A percentile compares a stretch with the other conserved stretches of the same genome.
Evolutionary conservation across 2,797 vertebrate genomes (phyloP).

Genomic region (Peromyscus eremicus): DNA sequence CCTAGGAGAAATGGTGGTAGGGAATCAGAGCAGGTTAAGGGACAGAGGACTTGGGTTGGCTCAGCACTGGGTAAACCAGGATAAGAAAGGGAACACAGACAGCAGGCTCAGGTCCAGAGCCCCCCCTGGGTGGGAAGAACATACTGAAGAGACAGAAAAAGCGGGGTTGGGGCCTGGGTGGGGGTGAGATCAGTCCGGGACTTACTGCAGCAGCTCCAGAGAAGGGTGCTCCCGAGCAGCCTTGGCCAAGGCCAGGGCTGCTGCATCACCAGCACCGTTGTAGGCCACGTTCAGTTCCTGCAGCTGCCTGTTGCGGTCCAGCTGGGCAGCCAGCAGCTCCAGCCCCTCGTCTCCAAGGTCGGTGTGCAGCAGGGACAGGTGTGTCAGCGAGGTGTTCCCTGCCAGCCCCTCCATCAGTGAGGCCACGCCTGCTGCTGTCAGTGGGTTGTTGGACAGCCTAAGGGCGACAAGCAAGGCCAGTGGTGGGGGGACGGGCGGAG

Average conservation of each 20-base stretch:
- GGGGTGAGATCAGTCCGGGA: slow-evolving; percentile 19
- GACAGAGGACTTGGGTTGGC: neutral
- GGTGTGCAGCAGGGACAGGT: slow-evolving; percentile 95
- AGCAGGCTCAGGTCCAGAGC: neutral
- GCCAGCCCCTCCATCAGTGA: slow-evolving; percentile 92
- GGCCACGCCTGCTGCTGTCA: slow-evolving; percentile 90
- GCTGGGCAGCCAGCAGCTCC: slow-evolving; percentile 88
- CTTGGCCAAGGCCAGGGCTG: slow-evolving; percentile 92
- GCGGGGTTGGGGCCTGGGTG: neutral
- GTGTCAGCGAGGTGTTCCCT: slow-evolving; percentile 90
- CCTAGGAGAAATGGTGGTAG: neutral
- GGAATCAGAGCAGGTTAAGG: neutral
- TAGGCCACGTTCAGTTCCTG: slow-evolving; percentile 97
- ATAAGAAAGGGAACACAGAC: neutral
- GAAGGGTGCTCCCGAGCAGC: slow-evolving; percentile 93
- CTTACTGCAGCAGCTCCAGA: slow-evolving; percentile 96
- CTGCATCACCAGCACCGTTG: slow-evolving; percentile 93
- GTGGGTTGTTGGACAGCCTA: slow-evolving; percentile 94
- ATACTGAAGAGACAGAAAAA: rapidly evolving
- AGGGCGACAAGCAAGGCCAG: neutral
- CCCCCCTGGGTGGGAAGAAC: neutral
- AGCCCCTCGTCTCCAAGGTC: slow-evolving; percentile 91
- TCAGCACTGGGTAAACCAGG: neutral
- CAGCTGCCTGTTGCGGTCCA: slow-evolving; percentile 89
- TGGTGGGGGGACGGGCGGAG: neutral